These are phyloP conservation scores for Syngnathus floridae DNA, from an alignment of 2,113 vertebrate species.

Conservation along the genomic window DNA sequence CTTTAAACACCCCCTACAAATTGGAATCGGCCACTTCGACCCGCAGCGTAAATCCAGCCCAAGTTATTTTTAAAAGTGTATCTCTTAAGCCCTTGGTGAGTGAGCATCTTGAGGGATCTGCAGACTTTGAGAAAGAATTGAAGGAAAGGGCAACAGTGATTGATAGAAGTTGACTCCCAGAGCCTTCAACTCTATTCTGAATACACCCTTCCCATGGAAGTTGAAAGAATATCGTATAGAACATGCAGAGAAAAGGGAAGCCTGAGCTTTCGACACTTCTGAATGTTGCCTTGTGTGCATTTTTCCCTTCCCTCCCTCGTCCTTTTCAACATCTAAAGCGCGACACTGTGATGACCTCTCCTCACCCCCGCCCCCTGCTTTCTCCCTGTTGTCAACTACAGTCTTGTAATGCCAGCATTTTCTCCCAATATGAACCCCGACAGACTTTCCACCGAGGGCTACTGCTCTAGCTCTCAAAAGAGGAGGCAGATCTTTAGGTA, in stretches of 20 bases:
- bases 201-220: conserved; percentile 15
- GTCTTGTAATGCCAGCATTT: conserved; percentile 67
- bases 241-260: conserved; percentile 33
- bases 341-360: conserved; percentile 20
- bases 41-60: background rate
- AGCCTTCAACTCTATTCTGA: conserved; percentile 3
- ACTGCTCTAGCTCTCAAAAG: conserved; percentile 89
- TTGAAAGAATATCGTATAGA: conserved; percentile 7
- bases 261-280: conserved; percentile 27
- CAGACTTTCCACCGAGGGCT: conserved; percentile 91
- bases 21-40: too few species aligned
- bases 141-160: background rate
- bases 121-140: conserved; percentile 8
- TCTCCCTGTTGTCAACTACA: conserved; percentile 43
- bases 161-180: background rate
- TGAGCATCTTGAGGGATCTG: background rate
- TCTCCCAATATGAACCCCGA: conserved; percentile 79
- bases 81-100: background rate
- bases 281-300: conserved; percentile 42
- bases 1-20: too few species aligned
- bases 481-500: conserved; percentile 95
- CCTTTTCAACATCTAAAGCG: conserved; percentile 31
- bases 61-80: background rate
- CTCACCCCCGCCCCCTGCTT: conserved; percentile 16
- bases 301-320: conserved; percentile 14